Base-by-base conservation (phyloP, 64 coral and sea anemone species). In the Montipora cactus region DNA sequence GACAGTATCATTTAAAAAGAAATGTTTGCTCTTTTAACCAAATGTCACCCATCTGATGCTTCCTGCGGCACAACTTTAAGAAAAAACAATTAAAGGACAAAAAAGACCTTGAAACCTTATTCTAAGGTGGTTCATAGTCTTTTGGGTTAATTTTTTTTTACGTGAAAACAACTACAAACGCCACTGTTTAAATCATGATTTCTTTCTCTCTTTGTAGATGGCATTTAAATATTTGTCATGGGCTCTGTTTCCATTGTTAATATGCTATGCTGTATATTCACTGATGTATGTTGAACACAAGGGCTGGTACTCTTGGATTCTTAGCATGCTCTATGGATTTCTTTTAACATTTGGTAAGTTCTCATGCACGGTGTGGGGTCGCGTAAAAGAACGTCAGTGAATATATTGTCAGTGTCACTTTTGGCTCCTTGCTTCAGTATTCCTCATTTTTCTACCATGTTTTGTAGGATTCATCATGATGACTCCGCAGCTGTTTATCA, bases 191-290 rank as follows among this genome's bases (percentile, higher is more conserved):
- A 37, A 37, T 37, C 37, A 37, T 37, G 37, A 19, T 78, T 5
- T 76, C 22, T 44, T 9, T 59, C 72, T 15, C 37, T 50, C 12
- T 80, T 15, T 74, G 21, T 80, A 99, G 98, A 89, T 96, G 92
- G 98, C 98, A 45, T 99, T 99, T 85, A 99, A 96, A 85, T 99
- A 99, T 47, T 72, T 99, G 52, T 99, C 98, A 14, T 99, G 98
- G 98, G 48, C 89, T 18, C 50, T 99, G 50, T 99, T 99, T 71
- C 98, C 98, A 0, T 57, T 99, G 68, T 77, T 99, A 57, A 10
- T 96, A 0, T 93, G 92, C 76, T 99, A 99, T 45, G 88, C 94
- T 20, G 76, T 99, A 12, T 99, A 99, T 79, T 99, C 98, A 37
- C 50, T 99, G 49, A 20, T 99, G 13, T 99, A 96, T 55, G 92